These are phyloP conservation scores for Synergus japonicus DNA, from an alignment of 2,888 invertebrate genomes.

Conservation along the genomic window DNA sequence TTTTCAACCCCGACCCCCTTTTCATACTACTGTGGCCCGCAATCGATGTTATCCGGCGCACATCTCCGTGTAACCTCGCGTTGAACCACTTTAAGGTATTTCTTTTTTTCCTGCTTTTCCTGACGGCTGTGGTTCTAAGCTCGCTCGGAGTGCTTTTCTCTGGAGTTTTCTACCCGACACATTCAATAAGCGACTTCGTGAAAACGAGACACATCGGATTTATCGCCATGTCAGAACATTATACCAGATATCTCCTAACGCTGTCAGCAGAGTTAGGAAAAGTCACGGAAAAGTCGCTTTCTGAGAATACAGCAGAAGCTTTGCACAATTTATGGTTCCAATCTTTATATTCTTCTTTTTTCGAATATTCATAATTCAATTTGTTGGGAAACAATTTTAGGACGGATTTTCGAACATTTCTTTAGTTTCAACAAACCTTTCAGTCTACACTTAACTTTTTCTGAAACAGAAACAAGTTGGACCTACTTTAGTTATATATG, in stretches of 20 bases:
- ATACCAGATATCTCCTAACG: not conserved
- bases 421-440: not conserved
- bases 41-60: slow-evolving; percentile 39
- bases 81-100: slow-evolving; percentile 28
- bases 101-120: slow-evolving; percentile 5
- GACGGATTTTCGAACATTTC: not conserved
- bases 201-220: slow-evolving; percentile 13
- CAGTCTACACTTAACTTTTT: not conserved
- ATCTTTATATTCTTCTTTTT: not conserved
- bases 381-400: not conserved
- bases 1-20: slow-evolving; percentile 19
- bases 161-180: not conserved
- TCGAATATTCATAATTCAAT: not conserved
- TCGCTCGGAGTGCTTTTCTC: not conserved
- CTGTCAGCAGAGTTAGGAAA: not conserved
- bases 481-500: not conserved
- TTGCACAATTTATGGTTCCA: too few species aligned
- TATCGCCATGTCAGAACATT: slow-evolving; percentile 6
- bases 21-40: slow-evolving; percentile 16
- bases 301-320: not conserved
- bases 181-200: slow-evolving; percentile 16
- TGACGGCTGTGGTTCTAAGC: not conserved
- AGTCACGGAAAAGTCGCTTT: not conserved
- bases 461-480: not conserved
- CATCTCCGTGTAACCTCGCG: slow-evolving; percentile 22